Conservation (phyloP, 2,888 invertebrate genomes). For the Carcina quercana region DNA sequence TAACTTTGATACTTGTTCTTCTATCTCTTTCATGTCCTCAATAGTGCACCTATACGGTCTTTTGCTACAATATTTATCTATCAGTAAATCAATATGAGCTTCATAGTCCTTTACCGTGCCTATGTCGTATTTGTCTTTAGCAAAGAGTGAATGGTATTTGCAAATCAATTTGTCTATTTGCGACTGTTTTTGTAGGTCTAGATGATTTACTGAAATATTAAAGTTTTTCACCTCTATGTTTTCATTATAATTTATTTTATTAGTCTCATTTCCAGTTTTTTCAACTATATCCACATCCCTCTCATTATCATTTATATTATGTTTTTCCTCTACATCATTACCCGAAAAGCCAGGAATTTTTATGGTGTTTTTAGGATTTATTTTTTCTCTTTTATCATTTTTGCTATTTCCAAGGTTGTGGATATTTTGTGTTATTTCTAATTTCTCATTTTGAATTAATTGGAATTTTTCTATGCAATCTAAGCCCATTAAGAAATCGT, state of each 20-base stretch:
- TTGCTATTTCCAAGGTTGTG: conserved; percentile 2
- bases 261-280: no score
- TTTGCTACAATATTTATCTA: conserved; percentile 15
- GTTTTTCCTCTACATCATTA: no score
- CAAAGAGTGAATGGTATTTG: conserved; percentile 15
- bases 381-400: conserved; percentile 4
- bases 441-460: conserved; percentile 12
- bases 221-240: conserved; percentile 9
- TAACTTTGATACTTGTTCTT: conserved; percentile 15
- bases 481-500: conserved; percentile 14
- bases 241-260: neutral
- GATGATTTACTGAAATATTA: conserved; percentile 9
- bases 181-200: conserved; percentile 12
- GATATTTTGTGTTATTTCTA: conserved; percentile 14
- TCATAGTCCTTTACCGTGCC: conserved; percentile 14
- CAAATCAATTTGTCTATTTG: conserved; percentile 12
- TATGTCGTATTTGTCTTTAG: conserved; percentile 19
- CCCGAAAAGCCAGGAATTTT: neutral
- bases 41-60: conserved; percentile 17
- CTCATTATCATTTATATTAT: no score
- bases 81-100: conserved; percentile 11
- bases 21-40: conserved; percentile 17
- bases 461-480: conserved; percentile 15
- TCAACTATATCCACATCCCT: no score
- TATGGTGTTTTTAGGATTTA: no score